phyloP scores from a whole-genome alignment of 2,797 vertebrate species.

The Acanthopagrus latus region DNA sequence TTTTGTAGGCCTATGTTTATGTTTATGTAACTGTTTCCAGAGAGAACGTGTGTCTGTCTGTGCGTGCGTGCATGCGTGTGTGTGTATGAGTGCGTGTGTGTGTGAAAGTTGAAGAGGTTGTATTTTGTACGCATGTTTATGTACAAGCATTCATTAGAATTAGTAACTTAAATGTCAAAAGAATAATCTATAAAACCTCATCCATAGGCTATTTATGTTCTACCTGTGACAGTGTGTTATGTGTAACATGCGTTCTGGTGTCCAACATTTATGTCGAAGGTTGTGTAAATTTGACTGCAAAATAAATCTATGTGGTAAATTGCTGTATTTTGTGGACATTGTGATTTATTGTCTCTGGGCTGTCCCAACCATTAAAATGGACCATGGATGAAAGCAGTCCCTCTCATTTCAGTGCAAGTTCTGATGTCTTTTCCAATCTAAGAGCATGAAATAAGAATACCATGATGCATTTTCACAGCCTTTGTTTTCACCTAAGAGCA shows the following conservation, averaged over 20 bases:
- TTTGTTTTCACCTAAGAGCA: no score
- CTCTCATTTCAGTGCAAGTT: no score
- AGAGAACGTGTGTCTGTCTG: constrained; percentile 30
- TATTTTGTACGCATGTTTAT: constrained; percentile 66
- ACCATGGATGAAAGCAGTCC: no score
- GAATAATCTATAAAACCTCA: constrained; percentile 56
- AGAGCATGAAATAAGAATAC: no score
- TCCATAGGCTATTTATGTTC: constrained; percentile 45
- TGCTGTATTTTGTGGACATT: constrained; percentile 39
- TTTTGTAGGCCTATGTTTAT: constrained; percentile 70
- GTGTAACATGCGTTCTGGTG: constrained; percentile 70
- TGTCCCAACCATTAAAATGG: neutral
- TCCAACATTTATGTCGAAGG: constrained; percentile 71
- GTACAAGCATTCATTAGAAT: constrained; percentile 61
- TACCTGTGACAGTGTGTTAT: constrained; percentile 66
- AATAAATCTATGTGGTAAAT: constrained; percentile 80
- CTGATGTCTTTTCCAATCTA: no score
- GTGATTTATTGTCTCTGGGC: constrained; percentile 13
- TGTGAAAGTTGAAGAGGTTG: constrained; percentile 43
- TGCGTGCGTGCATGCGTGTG: constrained; percentile 33
- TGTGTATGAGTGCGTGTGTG: constrained; percentile 41
- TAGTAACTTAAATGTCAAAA: constrained; percentile 70
- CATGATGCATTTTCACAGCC: no score
- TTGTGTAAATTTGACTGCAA: constrained; percentile 79
- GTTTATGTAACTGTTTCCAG: constrained; percentile 68